Evolutionary conservation across 2,888 invertebrate species (phyloP), one percentile per base, ranked within the genome.

Genomic region (Pristionchus fissidentatus): DNA sequence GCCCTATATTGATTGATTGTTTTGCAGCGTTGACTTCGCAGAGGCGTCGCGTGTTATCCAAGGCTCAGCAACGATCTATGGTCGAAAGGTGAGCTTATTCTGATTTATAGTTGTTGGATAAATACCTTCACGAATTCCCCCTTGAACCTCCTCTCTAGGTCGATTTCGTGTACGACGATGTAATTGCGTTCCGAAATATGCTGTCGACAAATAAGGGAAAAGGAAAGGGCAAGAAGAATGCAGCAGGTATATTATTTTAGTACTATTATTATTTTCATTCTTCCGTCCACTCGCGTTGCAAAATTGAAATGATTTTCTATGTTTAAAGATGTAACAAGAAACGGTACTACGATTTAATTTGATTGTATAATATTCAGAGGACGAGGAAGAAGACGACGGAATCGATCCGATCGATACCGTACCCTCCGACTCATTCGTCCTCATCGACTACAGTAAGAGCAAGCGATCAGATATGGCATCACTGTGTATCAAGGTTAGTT

Each of bases 11-110:
- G 1, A 75, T 46, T 10, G n/a, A 22, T 29, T 32, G n/a, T 62
- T 62, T 43, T 81, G n/a, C 49, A 81, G 81, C 7, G 43, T 81
- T 32, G 66, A 81, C 49, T 81, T 81, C 49, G 66, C 81, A 15
- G 81, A 81, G 26, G 81, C 81, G 26, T 43, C 66, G 3, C 22
- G 43, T 46, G 52, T 81, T 32, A 81, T 81, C 32, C 81, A 81
- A 66, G 81, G 81, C 1, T 46, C 81, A 10, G 41, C 81, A 43
- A 26, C 43, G 22, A 66, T 81, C 26, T 81, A 46, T 13, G 29
- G 19, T 1, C 62, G 46, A 66, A 81, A 81, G 66, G 81, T 81
- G 57, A 1, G 13, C 26, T 22, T 73, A 1, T 26, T 73, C 13
- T 10, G 10, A 66, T 32, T 13, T 41, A 41, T 32, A 15, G 35